phyloP scores from a whole-genome alignment of 2,797 vertebrate species.

The Leptodactylus fallax region DNA sequence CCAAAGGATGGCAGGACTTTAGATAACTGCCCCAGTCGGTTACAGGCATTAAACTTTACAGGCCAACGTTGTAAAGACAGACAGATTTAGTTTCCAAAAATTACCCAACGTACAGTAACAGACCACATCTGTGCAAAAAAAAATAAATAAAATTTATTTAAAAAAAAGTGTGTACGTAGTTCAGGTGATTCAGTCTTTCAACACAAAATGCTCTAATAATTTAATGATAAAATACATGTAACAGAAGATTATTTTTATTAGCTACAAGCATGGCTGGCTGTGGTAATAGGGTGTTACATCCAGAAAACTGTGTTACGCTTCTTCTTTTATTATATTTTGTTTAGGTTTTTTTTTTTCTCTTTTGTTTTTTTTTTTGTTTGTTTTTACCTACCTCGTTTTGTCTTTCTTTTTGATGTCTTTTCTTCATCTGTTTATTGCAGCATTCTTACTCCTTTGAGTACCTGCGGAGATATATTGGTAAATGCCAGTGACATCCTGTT shows the following conservation, averaged over 20 bases:
- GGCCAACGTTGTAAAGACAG: slow-evolving; percentile 46
- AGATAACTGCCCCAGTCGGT: slow-evolving; percentile 5
- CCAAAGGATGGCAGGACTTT: slow-evolving; percentile 27
- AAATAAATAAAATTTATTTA: slow-evolving; percentile 45
- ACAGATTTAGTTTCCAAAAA: slow-evolving; percentile 63
- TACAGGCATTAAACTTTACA: slow-evolving; percentile 40
- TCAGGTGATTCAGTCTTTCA: slow-evolving; percentile 80
- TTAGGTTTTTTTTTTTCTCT: neutral
- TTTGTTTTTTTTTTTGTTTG: slow-evolving; percentile 11
- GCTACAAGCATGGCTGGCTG: slow-evolving; percentile 82
- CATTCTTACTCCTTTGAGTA: slow-evolving; percentile 78
- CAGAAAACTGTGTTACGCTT: slow-evolving; percentile 80
- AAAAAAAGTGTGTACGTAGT: slow-evolving; percentile 79
- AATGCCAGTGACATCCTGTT: slow-evolving; percentile 15
- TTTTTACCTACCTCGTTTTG: slow-evolving; percentile 87
- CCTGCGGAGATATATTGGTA: slow-evolving; percentile 74
- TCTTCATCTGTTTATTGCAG: slow-evolving; percentile 76
- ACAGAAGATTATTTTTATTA: slow-evolving; percentile 78
- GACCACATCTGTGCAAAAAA: slow-evolving; percentile 78
- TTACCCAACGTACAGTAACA: slow-evolving; percentile 76
- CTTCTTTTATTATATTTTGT: slow-evolving; percentile 63
- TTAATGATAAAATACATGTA: slow-evolving; percentile 75
- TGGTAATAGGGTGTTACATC: slow-evolving; percentile 81
- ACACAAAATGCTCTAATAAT: slow-evolving; percentile 79
- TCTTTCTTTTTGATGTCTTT: slow-evolving; percentile 65